Evolutionary conservation across 1,140 invertebrate species (phyloP).

Genomic region (Drosophila albomicans): DNA sequence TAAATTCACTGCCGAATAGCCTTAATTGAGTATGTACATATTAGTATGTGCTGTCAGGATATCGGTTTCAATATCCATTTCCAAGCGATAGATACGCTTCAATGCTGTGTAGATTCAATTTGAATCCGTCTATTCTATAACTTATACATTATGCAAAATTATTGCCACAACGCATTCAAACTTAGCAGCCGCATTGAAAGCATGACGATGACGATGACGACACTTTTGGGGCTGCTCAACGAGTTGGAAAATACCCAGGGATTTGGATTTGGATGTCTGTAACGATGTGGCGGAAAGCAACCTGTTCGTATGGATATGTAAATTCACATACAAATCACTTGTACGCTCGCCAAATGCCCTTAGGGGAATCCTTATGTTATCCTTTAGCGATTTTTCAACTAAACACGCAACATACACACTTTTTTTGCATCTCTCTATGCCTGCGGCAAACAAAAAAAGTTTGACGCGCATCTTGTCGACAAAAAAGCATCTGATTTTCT

Average conservation of each 20-base stretch:
- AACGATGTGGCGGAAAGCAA: not conserved
- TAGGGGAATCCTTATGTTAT: conserved; percentile 79
- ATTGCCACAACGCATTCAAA: conserved; percentile 60
- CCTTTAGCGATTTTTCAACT: conserved; percentile 83
- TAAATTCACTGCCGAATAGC: conserved; percentile 65
- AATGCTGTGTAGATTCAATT: conserved; percentile 66
- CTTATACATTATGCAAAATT: conserved; percentile 77
- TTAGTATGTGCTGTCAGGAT: not conserved
- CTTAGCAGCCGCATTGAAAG: conserved; percentile 8
- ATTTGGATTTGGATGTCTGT: conserved; percentile 29
- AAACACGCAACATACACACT: conserved; percentile 67
- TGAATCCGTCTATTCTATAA: conserved; percentile 57
- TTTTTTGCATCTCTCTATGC: conserved; percentile 25
- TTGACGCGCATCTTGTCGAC: conserved; percentile 57
- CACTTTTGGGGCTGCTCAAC: conserved; percentile 61
- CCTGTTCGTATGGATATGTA: conserved; percentile 57
- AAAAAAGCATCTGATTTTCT: conserved; percentile 63
- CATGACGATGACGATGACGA: conserved; percentile 17
- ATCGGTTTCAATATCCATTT: conserved; percentile 3
- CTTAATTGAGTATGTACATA: not conserved
- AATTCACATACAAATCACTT: conserved; percentile 81
- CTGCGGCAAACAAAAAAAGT: conserved; percentile 61
- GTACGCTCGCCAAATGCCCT: conserved; percentile 71
- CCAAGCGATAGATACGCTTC: conserved; percentile 40
- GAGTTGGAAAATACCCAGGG: conserved; percentile 77